Conservation (phyloP, 2,888 invertebrate genomes). For the Aphelenchoides bicaudatus region DNA sequence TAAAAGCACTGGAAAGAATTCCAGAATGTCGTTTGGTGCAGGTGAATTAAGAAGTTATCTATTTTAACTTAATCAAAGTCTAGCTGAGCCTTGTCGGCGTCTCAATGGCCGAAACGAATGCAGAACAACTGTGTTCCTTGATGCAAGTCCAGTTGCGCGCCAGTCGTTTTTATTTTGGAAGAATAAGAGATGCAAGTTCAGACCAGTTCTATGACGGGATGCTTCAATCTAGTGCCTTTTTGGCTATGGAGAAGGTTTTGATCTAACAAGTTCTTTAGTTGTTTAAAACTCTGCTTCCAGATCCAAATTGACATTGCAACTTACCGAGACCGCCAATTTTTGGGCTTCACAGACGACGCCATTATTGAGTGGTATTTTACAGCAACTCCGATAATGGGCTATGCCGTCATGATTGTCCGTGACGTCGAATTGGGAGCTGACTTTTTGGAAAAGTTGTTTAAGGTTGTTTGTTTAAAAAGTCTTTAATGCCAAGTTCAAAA, state of each 20-base stretch:
- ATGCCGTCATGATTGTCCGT: constrained; percentile 6
- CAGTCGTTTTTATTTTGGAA: constrained; percentile 8
- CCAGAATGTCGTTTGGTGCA: constrained; percentile 1
- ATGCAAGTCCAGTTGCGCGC: neutral
- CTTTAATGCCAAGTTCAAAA: neutral
- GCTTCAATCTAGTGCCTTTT: neutral
- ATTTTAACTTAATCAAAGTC: no score
- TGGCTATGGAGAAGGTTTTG: neutral
- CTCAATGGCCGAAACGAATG: neutral
- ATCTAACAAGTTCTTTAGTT: neutral
- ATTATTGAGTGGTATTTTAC: constrained; percentile 2
- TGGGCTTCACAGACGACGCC: constrained; percentile 6
- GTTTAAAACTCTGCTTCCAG: no score
- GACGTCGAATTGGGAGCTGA: constrained; percentile 8
- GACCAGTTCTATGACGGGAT: constrained; percentile 4
- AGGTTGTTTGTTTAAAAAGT: no score
- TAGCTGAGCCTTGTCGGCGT: constrained; percentile 10
- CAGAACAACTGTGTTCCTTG: neutral
- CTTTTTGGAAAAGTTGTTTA: neutral
- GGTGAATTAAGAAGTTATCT: no score
- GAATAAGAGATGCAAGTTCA: neutral
- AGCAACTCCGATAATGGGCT: neutral
- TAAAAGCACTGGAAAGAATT: neutral
- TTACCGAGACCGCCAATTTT: neutral
- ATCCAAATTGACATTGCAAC: constrained; percentile 13